Percentiles rank a stretch among this genome's conserved stretches.
Evolutionary conservation across 2,113 vertebrate genomes (phyloP).

Genomic region (Platichthys stellatus): DNA sequence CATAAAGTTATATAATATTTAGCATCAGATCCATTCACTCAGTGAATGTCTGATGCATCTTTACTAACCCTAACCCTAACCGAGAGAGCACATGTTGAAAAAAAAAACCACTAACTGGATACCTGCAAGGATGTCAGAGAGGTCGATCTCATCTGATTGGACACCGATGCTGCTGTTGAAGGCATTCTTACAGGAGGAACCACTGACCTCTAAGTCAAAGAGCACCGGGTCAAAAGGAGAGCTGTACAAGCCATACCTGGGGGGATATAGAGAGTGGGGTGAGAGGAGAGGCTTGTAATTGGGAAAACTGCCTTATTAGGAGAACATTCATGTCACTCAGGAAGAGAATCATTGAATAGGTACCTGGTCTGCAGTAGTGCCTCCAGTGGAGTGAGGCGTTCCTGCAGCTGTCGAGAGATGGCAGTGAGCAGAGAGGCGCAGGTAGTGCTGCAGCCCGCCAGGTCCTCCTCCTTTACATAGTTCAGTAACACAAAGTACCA

Average conservation of each 20-base stretch:
- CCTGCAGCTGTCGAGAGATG: slow-evolving; percentile 93
- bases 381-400: slow-evolving; percentile 95
- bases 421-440: slow-evolving; percentile 94
- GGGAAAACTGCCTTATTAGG: neutral
- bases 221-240: slow-evolving; percentile 99
- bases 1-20: too few relatives aligned
- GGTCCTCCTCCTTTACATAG: slow-evolving; percentile 98
- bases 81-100: neutral
- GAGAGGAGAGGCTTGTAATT: neutral
- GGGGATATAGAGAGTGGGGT: neutral
- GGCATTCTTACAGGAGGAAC: slow-evolving; percentile 97
- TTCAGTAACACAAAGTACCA: slow-evolving; percentile 99
- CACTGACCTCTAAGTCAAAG: slow-evolving; percentile 98
- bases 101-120: neutral
- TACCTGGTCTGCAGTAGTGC: slow-evolving; percentile 97
- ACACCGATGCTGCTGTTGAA: slow-evolving; percentile 94
- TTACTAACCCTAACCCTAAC: too few relatives aligned
- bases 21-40: too few relatives aligned
- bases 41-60: neutral
- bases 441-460: slow-evolving; percentile 93
- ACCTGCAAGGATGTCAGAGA: slow-evolving; percentile 99
- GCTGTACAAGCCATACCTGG: slow-evolving; percentile 96
- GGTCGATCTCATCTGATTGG: slow-evolving; percentile 98
- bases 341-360: too few relatives aligned
- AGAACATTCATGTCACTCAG: neutral